Conservation (phyloP, 2,888 invertebrate species). For the Syrista parreyssii region DNA sequence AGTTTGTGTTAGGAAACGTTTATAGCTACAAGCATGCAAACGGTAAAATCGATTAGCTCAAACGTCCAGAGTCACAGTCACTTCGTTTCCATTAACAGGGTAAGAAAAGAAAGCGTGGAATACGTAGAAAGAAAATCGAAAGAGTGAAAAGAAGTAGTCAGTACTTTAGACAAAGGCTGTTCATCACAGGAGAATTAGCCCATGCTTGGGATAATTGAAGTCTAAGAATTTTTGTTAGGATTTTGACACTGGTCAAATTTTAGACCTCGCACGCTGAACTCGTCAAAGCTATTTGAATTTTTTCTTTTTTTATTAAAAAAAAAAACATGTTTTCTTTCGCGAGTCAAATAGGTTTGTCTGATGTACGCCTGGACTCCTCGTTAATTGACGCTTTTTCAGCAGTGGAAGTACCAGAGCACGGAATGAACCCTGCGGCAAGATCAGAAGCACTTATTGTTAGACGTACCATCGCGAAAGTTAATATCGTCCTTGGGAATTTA, state of each 20-base stretch:
- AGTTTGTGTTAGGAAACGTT: neutral
- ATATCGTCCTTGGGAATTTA: too few relatives aligned
- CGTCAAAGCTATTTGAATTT: neutral
- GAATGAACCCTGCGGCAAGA: neutral
- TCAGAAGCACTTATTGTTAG: neutral
- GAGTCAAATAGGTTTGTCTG: neutral
- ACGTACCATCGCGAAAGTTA: too few relatives aligned
- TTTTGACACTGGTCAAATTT: neutral
- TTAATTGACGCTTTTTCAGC: neutral
- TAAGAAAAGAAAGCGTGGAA: neutral
- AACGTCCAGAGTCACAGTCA: neutral
- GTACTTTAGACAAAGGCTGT: neutral
- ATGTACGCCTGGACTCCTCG: neutral
- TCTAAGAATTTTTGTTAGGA: neutral
- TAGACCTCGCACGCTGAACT: neutral
- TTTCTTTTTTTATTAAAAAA: neutral
- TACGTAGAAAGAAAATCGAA: neutral
- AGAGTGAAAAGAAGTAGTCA: neutral
- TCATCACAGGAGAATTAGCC: neutral
- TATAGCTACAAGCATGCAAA: neutral
- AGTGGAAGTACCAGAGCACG: neutral
- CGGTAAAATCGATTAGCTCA: neutral
- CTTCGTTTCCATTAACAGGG: neutral
- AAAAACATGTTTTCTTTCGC: neutral
- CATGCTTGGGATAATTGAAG: neutral